Conservation (phyloP, 2,113 vertebrate genomes). For the Tragulus kanchil region DNA sequence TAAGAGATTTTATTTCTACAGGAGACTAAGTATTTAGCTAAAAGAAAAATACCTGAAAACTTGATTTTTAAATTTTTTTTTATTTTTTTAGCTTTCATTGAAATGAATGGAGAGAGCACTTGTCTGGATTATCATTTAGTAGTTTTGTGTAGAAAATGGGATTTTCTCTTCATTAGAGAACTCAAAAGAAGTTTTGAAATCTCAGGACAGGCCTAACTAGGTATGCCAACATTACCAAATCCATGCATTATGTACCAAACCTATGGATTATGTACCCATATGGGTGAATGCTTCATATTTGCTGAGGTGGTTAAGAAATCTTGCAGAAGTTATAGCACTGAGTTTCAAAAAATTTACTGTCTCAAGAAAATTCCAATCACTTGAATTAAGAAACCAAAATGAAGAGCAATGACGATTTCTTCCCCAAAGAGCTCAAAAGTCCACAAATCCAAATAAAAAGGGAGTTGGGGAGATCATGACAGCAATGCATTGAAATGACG, state of each 20-base stretch:
- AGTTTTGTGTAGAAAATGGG: background rate
- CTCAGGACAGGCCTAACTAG: background rate
- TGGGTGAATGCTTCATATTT: background rate
- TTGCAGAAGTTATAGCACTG: background rate
- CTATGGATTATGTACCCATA: too few species aligned
- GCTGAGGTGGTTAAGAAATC: background rate
- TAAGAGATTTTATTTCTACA: background rate
- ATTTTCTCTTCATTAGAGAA: background rate
- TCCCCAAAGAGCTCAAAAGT: background rate
- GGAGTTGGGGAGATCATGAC: background rate
- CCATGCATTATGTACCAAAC: background rate
- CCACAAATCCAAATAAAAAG: background rate
- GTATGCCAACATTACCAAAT: background rate
- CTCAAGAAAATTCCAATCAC: background rate
- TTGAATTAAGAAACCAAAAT: constrained; percentile 32
- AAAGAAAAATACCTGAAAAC: background rate
- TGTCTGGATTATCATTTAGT: background rate
- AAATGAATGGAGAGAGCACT: background rate
- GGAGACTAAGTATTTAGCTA: background rate
- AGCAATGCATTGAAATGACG: rapidly evolving
- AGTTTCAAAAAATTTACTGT: constrained; percentile 45
- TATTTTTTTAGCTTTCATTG: background rate
- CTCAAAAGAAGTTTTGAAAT: background rate
- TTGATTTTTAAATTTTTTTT: background rate
- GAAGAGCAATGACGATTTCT: constrained; percentile 17